Percentiles rank a stretch among this genome's conserved stretches.
Evolutionary conservation across 2,888 invertebrate species (phyloP).

Genomic region (Pseudoips prasinana): DNA sequence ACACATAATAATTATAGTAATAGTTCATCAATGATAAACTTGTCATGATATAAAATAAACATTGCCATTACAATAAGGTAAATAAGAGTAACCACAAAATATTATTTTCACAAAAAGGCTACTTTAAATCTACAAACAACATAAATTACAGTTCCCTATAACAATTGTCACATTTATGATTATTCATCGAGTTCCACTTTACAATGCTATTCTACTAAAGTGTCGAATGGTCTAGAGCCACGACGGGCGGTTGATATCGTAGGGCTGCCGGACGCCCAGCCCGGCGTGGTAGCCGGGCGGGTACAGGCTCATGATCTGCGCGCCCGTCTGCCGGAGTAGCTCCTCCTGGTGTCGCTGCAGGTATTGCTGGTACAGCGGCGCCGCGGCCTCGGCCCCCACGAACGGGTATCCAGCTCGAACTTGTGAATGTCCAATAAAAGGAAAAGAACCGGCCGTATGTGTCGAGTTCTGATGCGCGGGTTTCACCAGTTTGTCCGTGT

Average conservation of each 20-base stretch:
- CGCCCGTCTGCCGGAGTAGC: conserved; percentile 80
- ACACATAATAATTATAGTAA: conserved; percentile 32
- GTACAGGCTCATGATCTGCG: conserved; percentile 84
- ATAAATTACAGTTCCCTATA: conserved; percentile 67
- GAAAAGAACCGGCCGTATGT: conserved; percentile 72
- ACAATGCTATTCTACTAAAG: conserved; percentile 19
- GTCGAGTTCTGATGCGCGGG: conserved; percentile 73
- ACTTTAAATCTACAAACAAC: conserved; percentile 60
- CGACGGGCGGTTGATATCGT: conserved; percentile 86
- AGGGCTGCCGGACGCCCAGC: conserved; percentile 87
- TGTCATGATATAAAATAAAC: conserved; percentile 45
- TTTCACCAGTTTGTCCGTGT: conserved; percentile 67
- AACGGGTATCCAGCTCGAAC: conserved; percentile 84
- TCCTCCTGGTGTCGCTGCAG: conserved; percentile 84
- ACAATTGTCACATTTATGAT: conserved; percentile 60
- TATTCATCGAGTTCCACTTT: conserved; percentile 31
- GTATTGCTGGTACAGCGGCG: conserved; percentile 88
- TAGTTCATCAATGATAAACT: conserved; percentile 38
- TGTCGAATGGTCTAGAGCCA: conserved; percentile 80
- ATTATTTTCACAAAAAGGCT: conserved; percentile 55
- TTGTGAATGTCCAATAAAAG: conserved; percentile 83
- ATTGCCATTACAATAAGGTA: conserved; percentile 41
- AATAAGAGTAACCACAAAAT: conserved; percentile 48
- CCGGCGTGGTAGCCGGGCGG: conserved; percentile 84
- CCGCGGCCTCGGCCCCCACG: conserved; percentile 83